Percentiles rank a stretch among this genome's conserved stretches.
These are phyloP conservation scores for Cetoscarus ocellatus DNA, from an alignment of 2,797 vertebrate species.

Conservation along the genomic window DNA sequence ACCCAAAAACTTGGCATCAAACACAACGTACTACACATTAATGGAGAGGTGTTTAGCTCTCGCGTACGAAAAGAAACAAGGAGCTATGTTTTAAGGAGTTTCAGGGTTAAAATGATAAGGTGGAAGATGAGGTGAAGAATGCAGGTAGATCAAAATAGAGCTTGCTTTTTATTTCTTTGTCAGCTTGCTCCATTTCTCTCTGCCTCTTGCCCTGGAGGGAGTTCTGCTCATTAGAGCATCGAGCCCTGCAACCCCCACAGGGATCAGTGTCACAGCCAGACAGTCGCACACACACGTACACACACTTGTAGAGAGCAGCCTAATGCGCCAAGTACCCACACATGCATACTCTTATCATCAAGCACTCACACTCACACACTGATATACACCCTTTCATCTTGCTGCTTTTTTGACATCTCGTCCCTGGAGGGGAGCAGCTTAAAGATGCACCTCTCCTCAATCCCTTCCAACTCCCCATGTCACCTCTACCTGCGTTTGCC, in stretches of 20 bases:
- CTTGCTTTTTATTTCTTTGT: constrained; percentile 64
- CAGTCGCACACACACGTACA: constrained; percentile 43
- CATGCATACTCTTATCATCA: constrained; percentile 47
- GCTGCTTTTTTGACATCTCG: constrained; percentile 69
- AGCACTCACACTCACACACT: constrained; percentile 12
- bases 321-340: constrained; percentile 47
- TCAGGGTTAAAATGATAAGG: constrained; percentile 4
- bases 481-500: constrained; percentile 59
- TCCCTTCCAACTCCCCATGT: constrained; percentile 36
- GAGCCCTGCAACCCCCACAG: constrained; percentile 72
- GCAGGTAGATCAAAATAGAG: constrained; percentile 51
- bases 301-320: constrained; percentile 13
- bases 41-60: background rate
- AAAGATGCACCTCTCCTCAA: constrained; percentile 61
- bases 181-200: constrained; percentile 52
- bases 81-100: constrained; percentile 7
- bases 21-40: background rate
- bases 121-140: constrained; percentile 40
- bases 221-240: constrained; percentile 80
- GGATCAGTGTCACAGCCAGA: constrained; percentile 77
- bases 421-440: constrained; percentile 67
- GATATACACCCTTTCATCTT: constrained; percentile 59
- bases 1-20: too few species aligned
- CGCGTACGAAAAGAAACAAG: background rate
- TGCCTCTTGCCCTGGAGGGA: constrained; percentile 62